Evolutionary conservation across 1,140 invertebrate genomes (phyloP), one percentile per base, ranked within the genome.

Genomic region (Pseudomyrmex concolor): DNA sequence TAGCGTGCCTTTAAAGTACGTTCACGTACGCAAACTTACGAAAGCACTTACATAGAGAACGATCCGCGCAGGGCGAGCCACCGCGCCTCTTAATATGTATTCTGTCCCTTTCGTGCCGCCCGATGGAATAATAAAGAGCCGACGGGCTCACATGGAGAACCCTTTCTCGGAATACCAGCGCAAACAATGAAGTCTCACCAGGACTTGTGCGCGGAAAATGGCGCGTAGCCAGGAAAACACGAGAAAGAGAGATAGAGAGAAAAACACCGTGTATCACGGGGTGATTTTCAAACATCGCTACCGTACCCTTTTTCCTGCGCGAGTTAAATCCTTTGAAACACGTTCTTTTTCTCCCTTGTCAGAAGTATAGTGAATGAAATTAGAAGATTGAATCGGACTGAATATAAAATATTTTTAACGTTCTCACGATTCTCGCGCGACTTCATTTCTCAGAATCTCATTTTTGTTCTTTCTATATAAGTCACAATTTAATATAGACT

Each of bases 21-120:
- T 72, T 89, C 87, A 89, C 87, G 87, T 89, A 89, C 63, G 68
- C 86, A 89, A 89, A 89, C 86, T 85, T 88, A 88, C 83, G 83
- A 77, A 83, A 67, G 57, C 64, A 67, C 83, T 88, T 88, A 85
- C 83, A 85, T 85, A 83, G 67, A 25, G 45, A 81, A 78, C 62
- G 71, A 78, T 10, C 50, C 62, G 62, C 71, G 72, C 68, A 84
- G 82, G 64, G 70, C 81, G 34, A 82, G 64, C 67, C 55, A 70
- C 77, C 34, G 34, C 34, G 34, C 34, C 83, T 84, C 55, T 89
- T 89, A 62, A 89, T 89, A 34, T 34, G 34, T 34, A 89, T 89
- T 89, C 88, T 68, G 68, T 86, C 83, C 83, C 85, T 89, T 86
- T 59, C 54, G 34, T 10, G 70, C 48, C 76, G 81, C 71, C 84